Conservation (phyloP, 2,888 invertebrate species). For the Atethmia centrago region DNA sequence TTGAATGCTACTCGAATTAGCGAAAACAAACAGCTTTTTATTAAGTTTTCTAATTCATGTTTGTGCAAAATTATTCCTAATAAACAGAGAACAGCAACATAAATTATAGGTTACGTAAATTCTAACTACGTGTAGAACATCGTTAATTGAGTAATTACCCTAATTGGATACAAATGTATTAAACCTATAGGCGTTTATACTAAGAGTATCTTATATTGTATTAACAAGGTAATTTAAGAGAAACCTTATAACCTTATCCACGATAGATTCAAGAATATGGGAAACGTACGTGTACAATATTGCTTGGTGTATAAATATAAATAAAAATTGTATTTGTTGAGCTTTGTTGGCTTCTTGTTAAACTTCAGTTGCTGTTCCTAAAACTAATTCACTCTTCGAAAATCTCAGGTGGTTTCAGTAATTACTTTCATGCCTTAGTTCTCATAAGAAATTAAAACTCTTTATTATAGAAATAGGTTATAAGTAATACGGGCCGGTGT, state of each 20-base stretch:
- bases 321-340: slow-evolving; percentile 8
- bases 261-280: slow-evolving; percentile 38
- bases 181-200: slow-evolving; percentile 45
- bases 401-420: neutral
- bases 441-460: neutral
- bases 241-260: slow-evolving; percentile 46
- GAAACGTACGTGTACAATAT: slow-evolving; percentile 6
- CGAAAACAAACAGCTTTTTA: slow-evolving; percentile 24
- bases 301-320: neutral
- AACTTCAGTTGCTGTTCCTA: neutral
- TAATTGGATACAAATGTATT: slow-evolving; percentile 65
- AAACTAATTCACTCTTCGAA: neutral
- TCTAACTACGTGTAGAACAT: slow-evolving; percentile 18
- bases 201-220: slow-evolving; percentile 36
- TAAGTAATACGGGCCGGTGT: too few relatives aligned
- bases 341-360: slow-evolving; percentile 1
- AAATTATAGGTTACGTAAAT: slow-evolving; percentile 29
- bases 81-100: neutral
- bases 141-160: slow-evolving; percentile 61
- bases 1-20: slow-evolving; percentile 27
- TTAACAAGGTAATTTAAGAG: slow-evolving; percentile 50
- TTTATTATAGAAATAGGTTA: neutral
- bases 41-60: slow-evolving; percentile 22
- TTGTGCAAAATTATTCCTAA: slow-evolving; percentile 3
- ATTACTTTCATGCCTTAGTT: slow-evolving; percentile 7